phyloP scores from a whole-genome alignment of 2,888 invertebrate species.

The Altica lythri region DNA sequence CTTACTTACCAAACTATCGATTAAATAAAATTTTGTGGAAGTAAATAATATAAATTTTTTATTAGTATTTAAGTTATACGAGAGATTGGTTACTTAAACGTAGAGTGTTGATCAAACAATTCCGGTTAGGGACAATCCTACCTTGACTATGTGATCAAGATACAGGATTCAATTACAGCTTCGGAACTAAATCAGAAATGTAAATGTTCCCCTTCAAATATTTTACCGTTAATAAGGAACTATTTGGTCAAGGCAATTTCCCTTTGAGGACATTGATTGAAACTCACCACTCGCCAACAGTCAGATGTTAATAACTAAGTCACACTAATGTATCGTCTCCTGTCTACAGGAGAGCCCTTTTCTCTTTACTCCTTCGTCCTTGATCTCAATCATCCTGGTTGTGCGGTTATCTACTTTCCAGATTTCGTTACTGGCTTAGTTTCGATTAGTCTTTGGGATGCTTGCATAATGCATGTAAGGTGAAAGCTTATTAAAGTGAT shows the following conservation, averaged over 20 bases:
- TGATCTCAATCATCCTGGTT: conserved; percentile 4
- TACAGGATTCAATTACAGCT: conserved; percentile 31
- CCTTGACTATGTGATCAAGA: conserved; percentile 26
- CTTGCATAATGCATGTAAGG: neutral
- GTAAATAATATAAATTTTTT: too few relatives aligned
- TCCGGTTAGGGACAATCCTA: neutral
- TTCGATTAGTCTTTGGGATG: conserved; percentile 3
- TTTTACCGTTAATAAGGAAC: conserved; percentile 37
- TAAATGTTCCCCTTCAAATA: conserved; percentile 35
- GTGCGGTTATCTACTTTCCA: conserved; percentile 42
- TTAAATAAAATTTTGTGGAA: too few relatives aligned
- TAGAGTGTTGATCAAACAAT: neutral
- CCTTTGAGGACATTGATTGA: conserved; percentile 45
- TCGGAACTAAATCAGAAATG: conserved; percentile 31
- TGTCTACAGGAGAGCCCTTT: conserved; percentile 36
- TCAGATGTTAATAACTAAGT: conserved; percentile 45
- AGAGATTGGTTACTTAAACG: neutral
- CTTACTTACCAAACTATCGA: too few relatives aligned
- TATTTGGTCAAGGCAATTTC: conserved; percentile 42
- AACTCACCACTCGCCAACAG: conserved; percentile 39
- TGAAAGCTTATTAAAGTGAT: neutral
- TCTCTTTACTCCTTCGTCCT: conserved; percentile 20
- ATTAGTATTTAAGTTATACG: too few relatives aligned
- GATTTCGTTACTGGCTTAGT: conserved; percentile 35
- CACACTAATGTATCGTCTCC: conserved; percentile 44